Percentiles rank a stretch among this genome's conserved stretches.
These are phyloP conservation scores for Piezodorus guildinii DNA, from an alignment of 1,140 invertebrate genomes.

Conservation along the genomic window DNA sequence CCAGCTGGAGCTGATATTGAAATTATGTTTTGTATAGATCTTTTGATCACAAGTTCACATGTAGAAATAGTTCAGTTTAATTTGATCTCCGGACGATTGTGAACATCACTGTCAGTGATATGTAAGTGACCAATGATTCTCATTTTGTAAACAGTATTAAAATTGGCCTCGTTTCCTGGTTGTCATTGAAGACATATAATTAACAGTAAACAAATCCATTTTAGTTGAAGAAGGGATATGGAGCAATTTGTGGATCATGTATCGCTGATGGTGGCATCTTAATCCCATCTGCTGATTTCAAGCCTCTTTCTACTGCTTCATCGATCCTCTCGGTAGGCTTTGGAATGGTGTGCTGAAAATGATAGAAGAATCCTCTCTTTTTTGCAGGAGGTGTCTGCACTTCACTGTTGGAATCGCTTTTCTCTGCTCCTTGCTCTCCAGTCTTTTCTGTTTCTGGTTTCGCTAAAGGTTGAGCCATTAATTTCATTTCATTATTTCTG, in stretches of 20 bases:
- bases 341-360: conserved; percentile 18
- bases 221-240: not conserved
- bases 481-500: not conserved
- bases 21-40: too few species aligned
- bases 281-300: not conserved
- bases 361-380: conserved; percentile 25
- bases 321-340: not conserved
- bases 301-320: not conserved
- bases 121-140: too few species aligned
- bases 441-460: not conserved
- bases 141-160: too few species aligned
- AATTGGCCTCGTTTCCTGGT: too few species aligned
- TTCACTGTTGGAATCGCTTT: not conserved
- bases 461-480: not conserved
- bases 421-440: not conserved
- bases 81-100: too few species aligned
- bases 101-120: too few species aligned
- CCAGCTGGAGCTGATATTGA: too few species aligned
- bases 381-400: not conserved
- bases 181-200: too few species aligned
- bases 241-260: conserved; percentile 30
- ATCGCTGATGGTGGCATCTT: conserved; percentile 24
- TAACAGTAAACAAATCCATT: too few species aligned
- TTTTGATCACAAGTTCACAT: too few species aligned
- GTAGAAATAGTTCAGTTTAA: too few species aligned